Conservation (phyloP, 2,888 invertebrate genomes). For the Chymomyza fuscimana region DNA sequence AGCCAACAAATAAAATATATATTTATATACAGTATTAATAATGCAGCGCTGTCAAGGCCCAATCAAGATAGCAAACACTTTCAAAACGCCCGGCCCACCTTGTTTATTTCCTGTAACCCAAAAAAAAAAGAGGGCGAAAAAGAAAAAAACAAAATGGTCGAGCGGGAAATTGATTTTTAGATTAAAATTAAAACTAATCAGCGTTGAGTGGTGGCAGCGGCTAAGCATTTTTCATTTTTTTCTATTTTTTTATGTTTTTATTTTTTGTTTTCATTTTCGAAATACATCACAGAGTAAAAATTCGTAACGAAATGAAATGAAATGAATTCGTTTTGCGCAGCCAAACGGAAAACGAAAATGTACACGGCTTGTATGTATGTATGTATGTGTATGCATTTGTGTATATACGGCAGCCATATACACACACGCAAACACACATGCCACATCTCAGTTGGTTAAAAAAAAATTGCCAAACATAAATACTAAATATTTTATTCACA, state of each 20-base stretch:
- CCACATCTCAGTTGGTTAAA: neutral
- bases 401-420: neutral
- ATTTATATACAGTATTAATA: neutral
- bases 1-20: neutral
- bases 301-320: conserved; percentile 70
- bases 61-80: neutral
- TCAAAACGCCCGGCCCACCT: neutral
- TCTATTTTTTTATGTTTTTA: neutral
- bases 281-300: conserved; percentile 55
- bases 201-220: conserved; percentile 62
- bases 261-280: conserved; percentile 35
- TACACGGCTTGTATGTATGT: conserved; percentile 13
- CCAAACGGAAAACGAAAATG: conserved; percentile 67
- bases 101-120: neutral
- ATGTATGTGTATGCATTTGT: no score
- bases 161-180: conserved; percentile 77
- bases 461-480: conserved; percentile 43
- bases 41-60: neutral
- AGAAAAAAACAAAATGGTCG: conserved; percentile 9
- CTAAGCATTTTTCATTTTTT: conserved; percentile 22
- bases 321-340: conserved; percentile 62
- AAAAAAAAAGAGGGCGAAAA: conserved; percentile 19
- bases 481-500: conserved; percentile 72
- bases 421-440: conserved; percentile 23
- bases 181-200: conserved; percentile 78